Conservation (phyloP, 1,140 invertebrate genomes). For the Euwallacea similis region DNA sequence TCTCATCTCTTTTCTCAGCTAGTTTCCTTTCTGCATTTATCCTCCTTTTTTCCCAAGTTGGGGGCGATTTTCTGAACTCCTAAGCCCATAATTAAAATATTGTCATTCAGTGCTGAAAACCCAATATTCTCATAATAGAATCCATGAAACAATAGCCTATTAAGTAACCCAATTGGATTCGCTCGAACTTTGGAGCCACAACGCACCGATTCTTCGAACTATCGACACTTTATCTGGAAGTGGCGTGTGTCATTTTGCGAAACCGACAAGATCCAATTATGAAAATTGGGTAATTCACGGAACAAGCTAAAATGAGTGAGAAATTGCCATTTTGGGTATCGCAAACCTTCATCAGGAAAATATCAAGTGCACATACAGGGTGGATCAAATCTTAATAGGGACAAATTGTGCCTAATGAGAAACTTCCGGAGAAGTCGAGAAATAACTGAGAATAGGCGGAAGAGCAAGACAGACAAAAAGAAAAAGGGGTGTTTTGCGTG, state of each 20-base stretch:
- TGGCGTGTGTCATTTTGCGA: slow-evolving; percentile 13
- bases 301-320: not conserved
- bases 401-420: too few species aligned
- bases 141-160: not conserved
- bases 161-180: slow-evolving; percentile 4
- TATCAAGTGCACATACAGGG: not conserved
- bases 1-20: too few species aligned
- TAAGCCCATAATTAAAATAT: too few species aligned
- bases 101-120: too few species aligned
- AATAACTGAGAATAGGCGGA: not conserved
- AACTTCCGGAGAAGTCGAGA: not conserved
- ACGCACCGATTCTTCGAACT: not conserved
- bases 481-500: slow-evolving; percentile 24
- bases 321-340: not conserved
- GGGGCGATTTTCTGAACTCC: too few species aligned
- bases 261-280: slow-evolving; percentile 16
- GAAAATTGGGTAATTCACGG: slow-evolving; percentile 16
- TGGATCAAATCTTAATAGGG: not conserved
- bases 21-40: too few species aligned
- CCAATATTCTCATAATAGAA: not conserved
- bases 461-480: slow-evolving; percentile 18
- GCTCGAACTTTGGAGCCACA: slow-evolving; percentile 8
- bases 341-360: not conserved
- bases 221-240: slow-evolving; percentile 15
- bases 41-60: too few species aligned